Evolutionary conservation across 2,797 vertebrate species (phyloP).

Genomic region (Triplophysa yarkandensis): DNA sequence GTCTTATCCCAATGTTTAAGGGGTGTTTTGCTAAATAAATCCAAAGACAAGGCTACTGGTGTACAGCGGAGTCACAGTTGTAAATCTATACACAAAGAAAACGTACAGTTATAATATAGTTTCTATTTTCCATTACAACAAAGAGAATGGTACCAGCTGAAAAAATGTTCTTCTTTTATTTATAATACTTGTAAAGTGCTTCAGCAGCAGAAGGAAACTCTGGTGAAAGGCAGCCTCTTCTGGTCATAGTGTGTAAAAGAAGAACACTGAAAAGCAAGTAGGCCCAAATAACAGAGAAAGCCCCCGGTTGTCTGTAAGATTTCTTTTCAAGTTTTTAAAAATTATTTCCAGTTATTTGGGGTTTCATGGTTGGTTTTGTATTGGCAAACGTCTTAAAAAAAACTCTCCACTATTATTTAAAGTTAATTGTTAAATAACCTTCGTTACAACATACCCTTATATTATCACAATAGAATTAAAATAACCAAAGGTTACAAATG

Average conservation of each 20-base stretch:
- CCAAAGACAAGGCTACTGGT: no score
- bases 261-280: not conserved
- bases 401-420: not conserved
- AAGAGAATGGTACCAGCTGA: not conserved
- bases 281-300: no score
- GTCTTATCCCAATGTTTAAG: not conserved
- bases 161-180: not conserved
- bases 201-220: not conserved
- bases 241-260: not conserved
- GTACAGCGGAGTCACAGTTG: no score
- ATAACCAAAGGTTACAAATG: no score
- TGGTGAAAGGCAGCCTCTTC: not conserved
- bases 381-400: not conserved
- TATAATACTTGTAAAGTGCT: not conserved
- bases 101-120: not conserved
- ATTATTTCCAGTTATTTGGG: not conserved
- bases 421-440: not conserved
- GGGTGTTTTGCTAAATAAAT: not conserved
- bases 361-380: not conserved
- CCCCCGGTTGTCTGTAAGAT: no score
- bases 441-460: not conserved
- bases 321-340: not conserved
- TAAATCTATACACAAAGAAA: not conserved
- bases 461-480: no score
- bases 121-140: not conserved